phyloP scores from a whole-genome alignment of 92 coral and sea anemone species.

The Zoanthus gigantus region DNA sequence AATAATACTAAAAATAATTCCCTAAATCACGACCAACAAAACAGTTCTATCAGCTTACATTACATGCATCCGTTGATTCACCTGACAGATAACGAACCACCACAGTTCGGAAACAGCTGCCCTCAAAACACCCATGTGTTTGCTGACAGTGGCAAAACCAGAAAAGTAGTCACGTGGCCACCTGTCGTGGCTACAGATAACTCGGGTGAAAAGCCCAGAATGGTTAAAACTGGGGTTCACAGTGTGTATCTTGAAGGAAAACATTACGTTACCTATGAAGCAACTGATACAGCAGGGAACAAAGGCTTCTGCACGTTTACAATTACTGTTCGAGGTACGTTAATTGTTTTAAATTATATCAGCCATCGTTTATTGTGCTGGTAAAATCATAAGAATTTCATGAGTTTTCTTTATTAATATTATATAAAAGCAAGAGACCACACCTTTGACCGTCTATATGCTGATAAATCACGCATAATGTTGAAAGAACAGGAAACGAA shows the following conservation, averaged over 20 bases:
- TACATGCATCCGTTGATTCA: neutral
- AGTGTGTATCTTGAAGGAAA: slow-evolving; percentile 3
- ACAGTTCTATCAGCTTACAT: neutral
- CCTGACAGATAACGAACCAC: slow-evolving; percentile 13
- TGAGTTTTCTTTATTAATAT: too few species aligned
- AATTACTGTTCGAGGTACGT: neutral
- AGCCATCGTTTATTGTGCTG: neutral
- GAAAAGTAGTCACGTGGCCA: slow-evolving; percentile 14
- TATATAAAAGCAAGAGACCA: too few species aligned
- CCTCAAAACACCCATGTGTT: slow-evolving; percentile 19
- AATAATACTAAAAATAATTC: too few species aligned
- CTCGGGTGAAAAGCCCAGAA: slow-evolving; percentile 13
- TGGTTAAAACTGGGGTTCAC: slow-evolving; percentile 2
- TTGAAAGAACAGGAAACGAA: too few species aligned
- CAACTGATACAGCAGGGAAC: slow-evolving; percentile 6
- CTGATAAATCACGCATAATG: too few species aligned
- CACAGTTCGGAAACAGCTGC: slow-evolving; percentile 23
- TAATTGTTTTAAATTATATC: neutral
- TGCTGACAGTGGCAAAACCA: slow-evolving; percentile 17
- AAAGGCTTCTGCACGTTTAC: slow-evolving; percentile 6
- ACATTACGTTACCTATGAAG: slow-evolving; percentile 14
- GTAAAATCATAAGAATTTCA: too few species aligned
- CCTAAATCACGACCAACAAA: too few species aligned
- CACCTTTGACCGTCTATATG: too few species aligned
- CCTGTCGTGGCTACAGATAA: slow-evolving; percentile 9